Evolutionary conservation across 2,888 invertebrate species (phyloP).

Genomic region (Tryphoninae sp.): DNA sequence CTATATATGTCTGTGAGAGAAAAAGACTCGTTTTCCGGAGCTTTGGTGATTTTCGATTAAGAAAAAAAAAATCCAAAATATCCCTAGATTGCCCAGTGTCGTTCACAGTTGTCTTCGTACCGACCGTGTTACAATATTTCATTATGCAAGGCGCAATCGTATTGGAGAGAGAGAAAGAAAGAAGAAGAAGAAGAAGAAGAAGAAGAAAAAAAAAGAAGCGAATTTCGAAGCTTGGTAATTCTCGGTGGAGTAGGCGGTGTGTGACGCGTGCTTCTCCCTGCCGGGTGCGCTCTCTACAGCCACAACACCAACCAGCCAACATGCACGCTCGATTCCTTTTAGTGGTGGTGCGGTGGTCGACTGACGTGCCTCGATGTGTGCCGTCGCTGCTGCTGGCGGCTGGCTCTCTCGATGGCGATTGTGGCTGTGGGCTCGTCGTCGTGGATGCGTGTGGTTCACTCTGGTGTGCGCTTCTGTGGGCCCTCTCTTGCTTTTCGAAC

Average conservation of each 20-base stretch:
- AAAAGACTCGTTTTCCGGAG: background rate
- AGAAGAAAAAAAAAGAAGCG: slow-evolving; percentile 28
- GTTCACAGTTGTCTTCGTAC: too few species aligned
- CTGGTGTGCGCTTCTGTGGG: slow-evolving; percentile 46
- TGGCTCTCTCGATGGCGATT: slow-evolving; percentile 20
- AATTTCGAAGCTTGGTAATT: slow-evolving; percentile 43
- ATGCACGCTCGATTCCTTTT: slow-evolving; percentile 30
- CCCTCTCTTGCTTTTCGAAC: slow-evolving; percentile 65
- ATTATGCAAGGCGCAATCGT: background rate
- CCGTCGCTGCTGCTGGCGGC: slow-evolving; percentile 27
- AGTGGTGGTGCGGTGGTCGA: slow-evolving; percentile 39
- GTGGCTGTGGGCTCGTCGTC: slow-evolving; percentile 7
- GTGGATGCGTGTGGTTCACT: slow-evolving; percentile 39
- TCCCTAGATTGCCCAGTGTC: background rate
- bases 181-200: background rate
- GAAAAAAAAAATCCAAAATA: background rate
- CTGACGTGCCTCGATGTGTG: slow-evolving; percentile 36
- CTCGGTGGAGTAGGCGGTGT: slow-evolving; percentile 58
- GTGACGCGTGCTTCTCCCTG: slow-evolving; percentile 64
- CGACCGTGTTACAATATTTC: background rate
- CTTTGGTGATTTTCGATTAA: background rate
- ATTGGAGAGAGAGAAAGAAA: background rate
- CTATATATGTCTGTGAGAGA: background rate
- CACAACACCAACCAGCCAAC: slow-evolving; percentile 26
- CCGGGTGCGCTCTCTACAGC: slow-evolving; percentile 48